Base-by-base conservation (phyloP, 1,140 invertebrate genomes). In the Bursaphelenchus mucronatus region DNA sequence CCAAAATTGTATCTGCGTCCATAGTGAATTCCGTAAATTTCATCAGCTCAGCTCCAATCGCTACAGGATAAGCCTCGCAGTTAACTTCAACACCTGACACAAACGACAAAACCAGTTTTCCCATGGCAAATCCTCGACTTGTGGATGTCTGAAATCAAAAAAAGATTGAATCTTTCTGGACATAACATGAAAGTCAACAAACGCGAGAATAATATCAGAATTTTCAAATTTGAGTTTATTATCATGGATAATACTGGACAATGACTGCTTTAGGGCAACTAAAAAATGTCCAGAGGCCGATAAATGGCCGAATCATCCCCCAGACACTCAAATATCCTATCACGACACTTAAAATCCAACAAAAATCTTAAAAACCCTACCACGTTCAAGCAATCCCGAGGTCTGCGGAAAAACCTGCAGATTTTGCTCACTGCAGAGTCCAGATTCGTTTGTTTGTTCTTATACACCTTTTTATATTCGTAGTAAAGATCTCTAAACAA, bases 401-500 rank as follows among this genome's bases (percentile, higher is more conserved):
- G n/a, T 39, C 54, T 39, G n/a, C 4, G 39, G 54, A 55, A 55
- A 44, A 55, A 55, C 5, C 41, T n/a, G 19, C 54, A 55, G n/a
- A 55, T 15, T 44, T 55, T 55, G 19, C 54, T 55, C 1, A 55
- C 54, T 3, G n/a, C 39, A 15, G 13, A 15, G 19, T 55, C 54
- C 54, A 55, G 19, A 30, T 30, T 30, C 30, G 2, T n/a, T n/a
- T 44, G 13, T 39, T 55, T n/a, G n/a, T 30, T 39, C 39, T 39
- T 39, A 39, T 55, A 55, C 54, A 55, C n/a, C 13, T 55, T n/a
- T 55, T 55, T 55, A 39, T 39, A n/a, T 44, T 55, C 54, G 6
- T 55, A 55, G 54, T 15, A 55, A 39, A 55, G 54, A 55, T 55
- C 54, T n/a, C 54, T 55, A 44, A 55, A 55, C 13, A 13, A 2